Evolutionary conservation across 53 echinoderm and acorn worm species (phyloP).

Genomic region (Temnopleurus reevesii): DNA sequence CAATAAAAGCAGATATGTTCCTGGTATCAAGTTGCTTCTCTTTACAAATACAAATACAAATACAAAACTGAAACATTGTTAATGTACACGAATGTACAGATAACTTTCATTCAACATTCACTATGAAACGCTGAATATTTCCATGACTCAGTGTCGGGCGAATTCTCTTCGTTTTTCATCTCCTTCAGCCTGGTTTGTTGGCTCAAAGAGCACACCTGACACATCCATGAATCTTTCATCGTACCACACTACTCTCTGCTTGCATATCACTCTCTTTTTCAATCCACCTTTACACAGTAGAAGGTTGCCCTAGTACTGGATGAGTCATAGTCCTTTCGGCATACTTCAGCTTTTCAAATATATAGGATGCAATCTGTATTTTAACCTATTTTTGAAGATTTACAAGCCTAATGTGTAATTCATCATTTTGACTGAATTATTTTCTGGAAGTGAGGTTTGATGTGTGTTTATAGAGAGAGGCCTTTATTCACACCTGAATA

Average conservation of each 20-base stretch:
- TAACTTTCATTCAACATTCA: no score
- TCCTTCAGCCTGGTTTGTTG: background rate
- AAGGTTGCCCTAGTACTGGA: background rate
- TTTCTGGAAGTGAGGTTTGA: no score
- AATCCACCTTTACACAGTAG: background rate
- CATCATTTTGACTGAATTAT: no score
- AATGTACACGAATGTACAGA: no score
- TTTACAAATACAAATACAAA: no score
- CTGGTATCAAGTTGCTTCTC: no score
- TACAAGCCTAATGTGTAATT: background rate
- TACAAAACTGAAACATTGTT: no score
- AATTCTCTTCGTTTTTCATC: background rate
- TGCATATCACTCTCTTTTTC: background rate
- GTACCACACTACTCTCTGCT: background rate
- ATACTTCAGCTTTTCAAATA: background rate
- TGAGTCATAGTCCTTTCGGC: slow-evolving; percentile 10
- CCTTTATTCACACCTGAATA: no score
- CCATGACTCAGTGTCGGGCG: background rate
- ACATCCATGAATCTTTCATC: slow-evolving; percentile 14
- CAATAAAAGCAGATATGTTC: no score
- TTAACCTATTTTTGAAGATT: no score
- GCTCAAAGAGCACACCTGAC: background rate
- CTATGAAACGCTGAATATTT: slow-evolving; percentile 2
- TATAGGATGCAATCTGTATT: background rate
- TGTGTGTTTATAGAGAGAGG: no score